These are phyloP conservation scores for Tenthredo distinguenda DNA, from an alignment of 2,888 invertebrate species.

Conservation along the genomic window DNA sequence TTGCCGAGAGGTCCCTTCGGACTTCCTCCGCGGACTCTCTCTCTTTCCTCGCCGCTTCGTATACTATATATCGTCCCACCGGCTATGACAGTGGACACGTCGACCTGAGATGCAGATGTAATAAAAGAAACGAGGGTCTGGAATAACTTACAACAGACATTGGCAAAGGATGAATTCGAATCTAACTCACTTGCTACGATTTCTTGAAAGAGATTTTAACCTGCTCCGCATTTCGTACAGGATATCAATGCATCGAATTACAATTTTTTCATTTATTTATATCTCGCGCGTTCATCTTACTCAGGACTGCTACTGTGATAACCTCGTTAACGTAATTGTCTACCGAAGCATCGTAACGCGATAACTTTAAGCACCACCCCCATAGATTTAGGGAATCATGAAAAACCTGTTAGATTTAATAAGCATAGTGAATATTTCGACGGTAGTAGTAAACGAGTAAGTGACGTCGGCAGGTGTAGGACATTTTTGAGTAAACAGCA, in stretches of 20 bases:
- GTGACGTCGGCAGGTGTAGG: background rate
- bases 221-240: background rate
- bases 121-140: slow-evolving; percentile 40
- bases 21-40: slow-evolving; percentile 39
- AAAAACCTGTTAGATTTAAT: slow-evolving; percentile 9
- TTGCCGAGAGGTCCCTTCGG: slow-evolving; percentile 48
- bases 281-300: background rate
- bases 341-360: background rate
- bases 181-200: background rate
- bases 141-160: slow-evolving; percentile 47
- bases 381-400: background rate
- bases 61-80: slow-evolving; percentile 30
- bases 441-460: background rate
- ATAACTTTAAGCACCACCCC: background rate
- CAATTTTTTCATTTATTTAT: background rate
- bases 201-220: background rate
- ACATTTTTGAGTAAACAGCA: background rate
- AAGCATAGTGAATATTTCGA: background rate
- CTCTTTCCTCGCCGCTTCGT: background rate
- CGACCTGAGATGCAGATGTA: slow-evolving; percentile 43
- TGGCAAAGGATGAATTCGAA: slow-evolving; percentile 36
- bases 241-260: background rate
- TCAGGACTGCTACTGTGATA: background rate
- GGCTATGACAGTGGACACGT: slow-evolving; percentile 42
- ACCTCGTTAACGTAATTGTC: background rate